Evolutionary conservation across 2,797 vertebrate species (phyloP), one percentile per base, ranked within the genome.

Genomic region (Pseudochromis fuscus): DNA sequence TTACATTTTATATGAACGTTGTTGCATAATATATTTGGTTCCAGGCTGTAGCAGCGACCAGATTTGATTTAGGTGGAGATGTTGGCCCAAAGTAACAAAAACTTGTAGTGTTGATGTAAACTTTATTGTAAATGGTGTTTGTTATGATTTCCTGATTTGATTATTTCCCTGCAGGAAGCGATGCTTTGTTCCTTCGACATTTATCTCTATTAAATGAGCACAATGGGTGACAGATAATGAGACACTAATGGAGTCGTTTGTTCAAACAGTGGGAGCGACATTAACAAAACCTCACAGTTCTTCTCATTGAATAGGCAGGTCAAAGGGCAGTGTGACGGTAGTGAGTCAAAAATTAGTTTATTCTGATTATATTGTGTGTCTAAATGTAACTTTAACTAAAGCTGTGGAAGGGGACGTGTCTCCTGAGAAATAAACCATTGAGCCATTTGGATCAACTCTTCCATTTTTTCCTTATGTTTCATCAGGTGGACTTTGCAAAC

Each of bases 401-500:
- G 4, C 7, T 46, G 1, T 25, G 31, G 11, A 21, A 1, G 15
- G 42, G 23, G 8, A 44, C 10, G 10, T 23, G 11, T 45, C 42
- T 21, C 21, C n/a, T 44, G n/a, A 42, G 42, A 37, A 42, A 4
- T 23, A 18, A 45, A 2, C 16, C 25, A 51, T 4, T 27, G 1
- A 21, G 7, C 15, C 4, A 21, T 69, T 45, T 27, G 28, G 6
- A 9, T 19, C 44, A 30, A 59, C 31, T 16, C 4, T 13, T 30
- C 1, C 0, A 0, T 63, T 35, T 27, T 44, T 31, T 15, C 31
- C 15, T 28, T 67, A 59, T 33, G 10, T 75, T 57, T 70, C n/a
- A 45, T 31, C 8, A 99, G 98, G 98, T 99, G 92, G 98, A 99
- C 90, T 99, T 99, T 95, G 98, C 98, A 61, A 99, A 99, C 89